phyloP scores from a whole-genome alignment of 2,113 vertebrate species.

The Urocynchramus pylzowi region DNA sequence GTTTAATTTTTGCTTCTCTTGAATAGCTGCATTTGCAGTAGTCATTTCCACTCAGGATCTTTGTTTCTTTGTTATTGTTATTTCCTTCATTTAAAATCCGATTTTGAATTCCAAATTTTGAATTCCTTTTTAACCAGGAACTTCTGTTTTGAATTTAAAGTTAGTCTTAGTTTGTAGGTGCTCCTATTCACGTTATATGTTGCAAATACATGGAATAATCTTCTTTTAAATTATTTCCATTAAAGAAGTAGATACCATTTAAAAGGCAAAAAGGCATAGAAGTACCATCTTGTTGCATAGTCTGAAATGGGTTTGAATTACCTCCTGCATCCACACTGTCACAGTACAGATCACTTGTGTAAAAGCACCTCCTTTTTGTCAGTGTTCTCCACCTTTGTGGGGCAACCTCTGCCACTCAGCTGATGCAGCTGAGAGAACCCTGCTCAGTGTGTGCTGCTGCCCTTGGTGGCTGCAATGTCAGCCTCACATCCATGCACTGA shows the following conservation, averaged over 20 bases:
- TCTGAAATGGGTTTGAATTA: not conserved
- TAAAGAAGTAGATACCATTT: not conserved
- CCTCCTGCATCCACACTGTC: not conserved
- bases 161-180: not conserved
- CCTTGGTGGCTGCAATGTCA: not conserved
- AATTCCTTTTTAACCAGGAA: not conserved
- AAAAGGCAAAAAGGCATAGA: not conserved
- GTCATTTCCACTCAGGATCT: not conserved
- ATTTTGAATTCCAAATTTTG: not conserved
- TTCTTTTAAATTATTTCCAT: not conserved
- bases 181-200: not conserved
- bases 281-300: not conserved
- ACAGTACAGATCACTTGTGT: not conserved
- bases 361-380: not conserved
- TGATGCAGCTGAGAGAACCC: not conserved
- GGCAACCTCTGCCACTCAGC: not conserved
- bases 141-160: not conserved
- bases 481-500: accelerated
- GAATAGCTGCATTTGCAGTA: not conserved
- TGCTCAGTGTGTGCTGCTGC: not conserved
- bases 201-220: not conserved
- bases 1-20: not conserved
- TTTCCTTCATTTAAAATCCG: not conserved
- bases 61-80: not conserved
- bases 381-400: not conserved